A percentile compares a stretch with the other conserved stretches of the same genome.
Evolutionary conservation across 1,140 invertebrate genomes (phyloP).

Genomic region (Atta cephalotes): DNA sequence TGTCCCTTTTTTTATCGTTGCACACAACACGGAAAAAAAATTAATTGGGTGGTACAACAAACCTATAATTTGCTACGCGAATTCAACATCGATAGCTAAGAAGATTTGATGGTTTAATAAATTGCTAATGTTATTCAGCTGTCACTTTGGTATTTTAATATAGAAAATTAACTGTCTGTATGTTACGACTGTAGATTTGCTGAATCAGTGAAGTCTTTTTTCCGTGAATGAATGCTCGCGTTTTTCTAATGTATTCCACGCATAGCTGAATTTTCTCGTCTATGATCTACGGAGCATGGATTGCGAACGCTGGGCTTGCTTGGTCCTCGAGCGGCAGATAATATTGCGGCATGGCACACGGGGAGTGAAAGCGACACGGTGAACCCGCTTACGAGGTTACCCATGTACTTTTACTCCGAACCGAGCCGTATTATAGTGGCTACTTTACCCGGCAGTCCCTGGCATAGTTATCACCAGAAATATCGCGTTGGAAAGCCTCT

Average conservation of each 20-base stretch:
- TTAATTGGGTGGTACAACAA: no score
- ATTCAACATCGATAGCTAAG: no score
- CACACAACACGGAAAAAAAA: no score
- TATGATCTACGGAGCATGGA: constrained; percentile 20
- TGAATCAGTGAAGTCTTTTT: no score
- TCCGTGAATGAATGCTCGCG: not conserved
- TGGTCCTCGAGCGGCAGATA: constrained; percentile 73
- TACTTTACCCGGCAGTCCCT: constrained; percentile 77
- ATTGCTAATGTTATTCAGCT: no score
- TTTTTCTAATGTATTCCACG: not conserved
- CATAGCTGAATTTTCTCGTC: not conserved
- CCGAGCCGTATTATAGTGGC: constrained; percentile 75
- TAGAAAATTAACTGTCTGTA: no score
- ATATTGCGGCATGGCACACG: constrained; percentile 72
- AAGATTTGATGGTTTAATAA: no score
- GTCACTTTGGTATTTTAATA: no score
- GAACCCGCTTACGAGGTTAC: constrained; percentile 79
- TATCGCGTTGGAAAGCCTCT: constrained; percentile 74
- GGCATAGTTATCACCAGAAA: constrained; percentile 80
- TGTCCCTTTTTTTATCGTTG: not conserved
- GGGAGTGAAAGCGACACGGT: constrained; percentile 83
- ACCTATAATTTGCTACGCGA: no score
- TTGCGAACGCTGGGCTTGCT: constrained; percentile 45
- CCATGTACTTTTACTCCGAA: constrained; percentile 82
- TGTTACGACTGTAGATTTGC: no score